phyloP scores from a whole-genome alignment of 2,113 vertebrate species.

The Neolamprologus variostigma region DNA sequence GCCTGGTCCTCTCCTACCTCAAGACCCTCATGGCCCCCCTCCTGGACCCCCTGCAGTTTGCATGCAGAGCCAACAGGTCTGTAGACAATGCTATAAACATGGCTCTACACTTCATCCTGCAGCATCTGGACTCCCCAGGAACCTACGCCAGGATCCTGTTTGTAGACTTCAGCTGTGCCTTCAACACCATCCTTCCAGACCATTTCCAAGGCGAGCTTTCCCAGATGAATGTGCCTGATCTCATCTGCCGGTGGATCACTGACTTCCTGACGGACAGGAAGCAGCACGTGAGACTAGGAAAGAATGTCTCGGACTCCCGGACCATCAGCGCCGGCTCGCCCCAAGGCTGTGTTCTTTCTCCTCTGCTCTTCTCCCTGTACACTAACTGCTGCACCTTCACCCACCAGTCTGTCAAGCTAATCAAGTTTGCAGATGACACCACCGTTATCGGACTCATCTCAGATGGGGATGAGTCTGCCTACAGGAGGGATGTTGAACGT shows the following conservation, averaged over 20 bases:
- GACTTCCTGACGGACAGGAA: not conserved
- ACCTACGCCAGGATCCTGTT: not conserved
- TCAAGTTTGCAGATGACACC: not conserved
- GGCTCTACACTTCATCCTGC: not conserved
- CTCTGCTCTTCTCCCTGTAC: not conserved
- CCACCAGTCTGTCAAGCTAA: not conserved
- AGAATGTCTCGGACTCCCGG: not conserved
- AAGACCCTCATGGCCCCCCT: not conserved
- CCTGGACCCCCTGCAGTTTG: not conserved
- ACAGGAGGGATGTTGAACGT: too few relatives aligned
- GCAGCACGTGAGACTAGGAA: not conserved
- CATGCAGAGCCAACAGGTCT: not conserved
- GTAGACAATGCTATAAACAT: not conserved
- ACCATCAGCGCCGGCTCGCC: not conserved
- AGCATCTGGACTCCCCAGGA: not conserved
- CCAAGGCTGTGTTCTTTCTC: not conserved
- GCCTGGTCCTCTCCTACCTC: not conserved
- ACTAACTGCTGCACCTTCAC: not conserved
- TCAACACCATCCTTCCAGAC: not conserved
- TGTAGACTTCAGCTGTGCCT: not conserved
- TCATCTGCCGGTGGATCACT: not conserved
- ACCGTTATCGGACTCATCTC: not conserved
- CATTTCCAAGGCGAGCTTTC: not conserved
- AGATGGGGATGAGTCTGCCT: too few relatives aligned
- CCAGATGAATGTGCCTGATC: not conserved